Evolutionary conservation across 2,113 vertebrate genomes (phyloP), one percentile per base, ranked within the genome.

Genomic region (Oenanthe melanoleuca): DNA sequence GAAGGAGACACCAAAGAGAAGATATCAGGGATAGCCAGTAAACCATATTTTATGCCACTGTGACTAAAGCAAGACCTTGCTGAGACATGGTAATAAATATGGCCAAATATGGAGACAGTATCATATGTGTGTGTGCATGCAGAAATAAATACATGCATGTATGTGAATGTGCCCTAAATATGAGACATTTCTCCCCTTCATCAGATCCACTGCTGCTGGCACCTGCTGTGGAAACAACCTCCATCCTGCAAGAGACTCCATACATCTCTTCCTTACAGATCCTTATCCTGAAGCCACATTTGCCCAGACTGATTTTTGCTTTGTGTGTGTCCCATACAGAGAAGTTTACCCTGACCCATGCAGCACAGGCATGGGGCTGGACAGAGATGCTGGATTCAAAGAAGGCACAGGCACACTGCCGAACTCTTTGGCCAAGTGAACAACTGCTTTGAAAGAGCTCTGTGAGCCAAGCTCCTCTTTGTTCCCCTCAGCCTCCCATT

Each of bases 401-500:
- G 85, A 33, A 56, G 26, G 74, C 74, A 44, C 52, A 24, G 96
- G 86, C 91, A 97, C 9, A 1, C 44, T 94, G 95, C 94, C 23
- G 3, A 92, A 19, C 47, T 56, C 52, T 42, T 72, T 45, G 49
- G 94, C 94, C 79, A 59, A 96, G 78, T 50, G 77, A 93, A 74
- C n/a, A 34, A 61, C 66, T 49, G 10, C 47, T 91, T 40, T 94
- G 84, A 96, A 96, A 95, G 93, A 61, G 56, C 23, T 67, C 78
- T 89, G n/a, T 77, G 78, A 91, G 56, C 89, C 42, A 63, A 72
- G 67, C 67, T 78, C 23, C 17, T 66, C 75, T 86, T 94, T 94
- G 74, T 93, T 92, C 63, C 81, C 59, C 50, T 75, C 11, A 2
- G 73, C 34, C 64, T 88, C 89, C 94, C 4, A 0, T 82, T 77